A percentile compares a stretch with the other conserved stretches of the same genome.
Conservation (phyloP, 2,888 invertebrate genomes). For the Anaspis maculata region DNA sequence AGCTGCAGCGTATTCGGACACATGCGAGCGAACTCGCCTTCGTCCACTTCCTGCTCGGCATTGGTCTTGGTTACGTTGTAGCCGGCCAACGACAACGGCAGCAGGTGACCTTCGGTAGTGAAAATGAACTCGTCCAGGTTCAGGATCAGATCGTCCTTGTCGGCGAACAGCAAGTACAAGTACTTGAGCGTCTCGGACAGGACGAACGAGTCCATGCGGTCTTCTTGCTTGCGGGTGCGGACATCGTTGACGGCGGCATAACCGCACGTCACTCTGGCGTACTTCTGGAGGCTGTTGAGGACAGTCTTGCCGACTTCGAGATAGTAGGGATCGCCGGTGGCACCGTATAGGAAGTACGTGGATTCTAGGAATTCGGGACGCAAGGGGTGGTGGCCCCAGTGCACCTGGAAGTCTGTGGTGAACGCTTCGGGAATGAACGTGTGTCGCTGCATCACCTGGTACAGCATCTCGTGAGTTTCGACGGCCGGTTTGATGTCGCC, state of each 20-base stretch:
- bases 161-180: conserved; percentile 85
- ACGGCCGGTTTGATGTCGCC: conserved; percentile 96
- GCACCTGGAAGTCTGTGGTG: conserved; percentile 92
- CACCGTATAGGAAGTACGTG: conserved; percentile 92
- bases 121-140: conserved; percentile 82
- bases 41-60: conserved; percentile 45
- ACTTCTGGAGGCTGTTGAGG: conserved; percentile 78
- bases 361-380: conserved; percentile 97
- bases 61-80: conserved; percentile 36
- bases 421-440: conserved; percentile 98
- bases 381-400: conserved; percentile 96
- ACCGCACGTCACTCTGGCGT: conserved; percentile 91
- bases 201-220: conserved; percentile 97
- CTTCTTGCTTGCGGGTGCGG: conserved; percentile 71
- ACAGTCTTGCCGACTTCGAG: conserved; percentile 85
- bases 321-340: conserved; percentile 94
- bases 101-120: conserved; percentile 91
- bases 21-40: conserved; percentile 53
- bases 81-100: conserved; percentile 77
- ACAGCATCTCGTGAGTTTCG: conserved; percentile 98
- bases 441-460: conserved; percentile 95
- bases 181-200: conserved; percentile 98
- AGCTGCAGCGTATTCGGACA: conserved; percentile 81
- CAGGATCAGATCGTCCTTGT: conserved; percentile 72
- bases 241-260: conserved; percentile 70